Conservation (phyloP, 2,797 vertebrate species). For the Lepus townsendii region DNA sequence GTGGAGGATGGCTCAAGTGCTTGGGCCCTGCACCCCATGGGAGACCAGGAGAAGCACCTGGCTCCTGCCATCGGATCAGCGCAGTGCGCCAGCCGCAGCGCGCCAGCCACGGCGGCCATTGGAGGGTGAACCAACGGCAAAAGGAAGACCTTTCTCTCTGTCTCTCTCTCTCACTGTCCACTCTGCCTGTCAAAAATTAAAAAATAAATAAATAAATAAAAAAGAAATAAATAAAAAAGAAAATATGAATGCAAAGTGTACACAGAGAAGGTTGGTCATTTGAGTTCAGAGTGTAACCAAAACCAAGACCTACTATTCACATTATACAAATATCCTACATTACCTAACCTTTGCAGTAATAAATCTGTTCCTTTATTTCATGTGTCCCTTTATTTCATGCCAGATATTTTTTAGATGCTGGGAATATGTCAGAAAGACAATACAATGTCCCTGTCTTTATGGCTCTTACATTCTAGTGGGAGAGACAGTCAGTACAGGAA, state of each 20-base stretch:
- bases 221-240: too few species aligned
- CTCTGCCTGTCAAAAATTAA: too few species aligned
- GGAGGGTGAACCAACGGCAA: too few species aligned
- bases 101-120: too few species aligned
- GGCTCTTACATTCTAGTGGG: background rate
- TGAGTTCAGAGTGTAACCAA: background rate
- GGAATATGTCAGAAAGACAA: slow-evolving; percentile 5
- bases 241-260: background rate
- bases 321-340: background rate
- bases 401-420: background rate
- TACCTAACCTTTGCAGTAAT: background rate
- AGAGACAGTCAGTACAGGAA: background rate
- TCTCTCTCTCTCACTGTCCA: too few species aligned
- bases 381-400: background rate
- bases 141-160: too few species aligned
- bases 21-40: too few species aligned
- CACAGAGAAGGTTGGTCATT: background rate
- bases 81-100: too few species aligned
- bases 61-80: too few species aligned
- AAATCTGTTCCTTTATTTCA: background rate
- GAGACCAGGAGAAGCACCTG: too few species aligned
- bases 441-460: background rate
- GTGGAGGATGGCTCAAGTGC: too few species aligned
- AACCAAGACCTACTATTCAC: background rate
- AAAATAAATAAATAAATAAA: too few species aligned